Percentiles rank a stretch among this genome's conserved stretches.
phyloP scores from a whole-genome alignment of 2,797 vertebrate species.

The Aratinga solstitialis region DNA sequence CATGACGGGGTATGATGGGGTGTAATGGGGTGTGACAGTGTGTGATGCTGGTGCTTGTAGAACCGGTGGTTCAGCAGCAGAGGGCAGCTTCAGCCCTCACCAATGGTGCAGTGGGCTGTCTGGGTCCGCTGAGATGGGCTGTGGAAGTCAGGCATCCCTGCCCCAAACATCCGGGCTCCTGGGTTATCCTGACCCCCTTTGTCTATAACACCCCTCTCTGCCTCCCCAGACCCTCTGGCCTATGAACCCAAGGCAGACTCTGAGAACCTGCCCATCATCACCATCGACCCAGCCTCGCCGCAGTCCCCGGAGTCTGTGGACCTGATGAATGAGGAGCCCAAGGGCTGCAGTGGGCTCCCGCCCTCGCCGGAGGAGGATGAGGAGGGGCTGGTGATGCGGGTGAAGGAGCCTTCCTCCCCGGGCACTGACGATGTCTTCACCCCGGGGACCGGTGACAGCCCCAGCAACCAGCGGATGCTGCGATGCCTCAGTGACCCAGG shows the following conservation, averaged over 20 bases:
- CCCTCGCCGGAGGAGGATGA: constrained; percentile 75
- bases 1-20: not conserved
- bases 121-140: not conserved
- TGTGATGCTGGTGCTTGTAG: not conserved
- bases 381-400: constrained; percentile 83
- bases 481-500: constrained; percentile 96
- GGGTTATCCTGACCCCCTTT: not conserved
- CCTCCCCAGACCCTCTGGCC: constrained; percentile 84
- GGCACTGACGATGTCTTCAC: constrained; percentile 77
- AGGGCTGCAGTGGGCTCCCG: constrained; percentile 57
- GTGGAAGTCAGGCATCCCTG: not conserved
- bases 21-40: no score
- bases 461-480: constrained; percentile 83
- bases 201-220: not conserved
- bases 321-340: constrained; percentile 82
- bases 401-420: constrained; percentile 67
- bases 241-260: constrained; percentile 81
- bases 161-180: not conserved
- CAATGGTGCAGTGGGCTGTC: fast-evolving
- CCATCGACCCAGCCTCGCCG: constrained; percentile 92
- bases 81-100: not conserved
- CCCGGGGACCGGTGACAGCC: constrained; percentile 65
- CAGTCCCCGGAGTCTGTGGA: constrained; percentile 89
- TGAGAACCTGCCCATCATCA: constrained; percentile 85
- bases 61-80: not conserved